Conservation (phyloP, 2,113 vertebrate genomes). For the Myotis brandtii region DNA sequence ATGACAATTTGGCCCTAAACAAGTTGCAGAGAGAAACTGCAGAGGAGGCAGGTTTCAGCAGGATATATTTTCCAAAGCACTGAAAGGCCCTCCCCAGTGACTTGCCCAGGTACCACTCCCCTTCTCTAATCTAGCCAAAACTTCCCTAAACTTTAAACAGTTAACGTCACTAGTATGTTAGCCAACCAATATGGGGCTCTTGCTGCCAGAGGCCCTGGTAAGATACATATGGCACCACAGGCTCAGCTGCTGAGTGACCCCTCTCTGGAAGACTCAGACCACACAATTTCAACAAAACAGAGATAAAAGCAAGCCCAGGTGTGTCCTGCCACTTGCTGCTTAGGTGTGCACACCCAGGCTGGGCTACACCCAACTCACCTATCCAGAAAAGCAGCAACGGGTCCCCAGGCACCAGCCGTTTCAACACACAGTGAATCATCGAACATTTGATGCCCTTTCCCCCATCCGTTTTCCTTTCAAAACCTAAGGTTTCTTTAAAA, state of each 20-base stretch:
- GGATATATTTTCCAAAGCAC: neutral
- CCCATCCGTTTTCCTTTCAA: neutral
- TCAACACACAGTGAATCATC: neutral
- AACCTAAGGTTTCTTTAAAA: neutral
- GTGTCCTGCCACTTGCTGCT: neutral
- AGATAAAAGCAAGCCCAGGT: neutral
- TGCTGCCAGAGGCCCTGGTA: neutral
- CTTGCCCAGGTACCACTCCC: neutral
- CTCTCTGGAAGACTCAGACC: neutral
- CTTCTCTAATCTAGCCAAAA: neutral
- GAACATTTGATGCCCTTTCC: rapidly evolving
- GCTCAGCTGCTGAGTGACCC: neutral
- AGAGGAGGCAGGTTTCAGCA: neutral
- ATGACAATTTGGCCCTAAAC: neutral
- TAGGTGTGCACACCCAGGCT: neutral
- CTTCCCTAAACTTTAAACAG: neutral
- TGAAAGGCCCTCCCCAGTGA: neutral
- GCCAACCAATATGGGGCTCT: neutral
- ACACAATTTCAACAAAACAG: neutral
- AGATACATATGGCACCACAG: neutral
- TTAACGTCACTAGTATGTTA: neutral
- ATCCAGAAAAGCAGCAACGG: neutral
- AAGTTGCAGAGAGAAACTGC: neutral
- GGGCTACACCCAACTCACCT: neutral
- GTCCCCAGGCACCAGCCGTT: neutral